Evolutionary conservation across 2,888 invertebrate species (phyloP).

Genomic region (Chrysotoxum bicinctum): DNA sequence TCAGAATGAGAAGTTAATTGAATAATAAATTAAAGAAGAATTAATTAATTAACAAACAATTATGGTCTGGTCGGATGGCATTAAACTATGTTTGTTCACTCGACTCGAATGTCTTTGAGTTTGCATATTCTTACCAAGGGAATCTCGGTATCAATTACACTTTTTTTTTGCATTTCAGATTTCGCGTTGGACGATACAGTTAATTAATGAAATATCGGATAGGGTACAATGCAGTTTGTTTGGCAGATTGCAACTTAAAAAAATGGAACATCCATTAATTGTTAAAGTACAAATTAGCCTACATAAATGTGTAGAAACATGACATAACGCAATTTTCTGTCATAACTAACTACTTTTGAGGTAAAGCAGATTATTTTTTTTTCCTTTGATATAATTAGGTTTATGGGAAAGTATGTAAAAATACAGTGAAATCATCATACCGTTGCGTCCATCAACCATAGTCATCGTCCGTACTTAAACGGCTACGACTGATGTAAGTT

Average conservation of each 20-base stretch:
- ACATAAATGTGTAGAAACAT: no score
- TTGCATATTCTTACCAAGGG: neutral
- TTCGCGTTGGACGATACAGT: slow-evolving; percentile 19
- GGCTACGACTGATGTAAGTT: no score
- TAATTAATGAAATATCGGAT: neutral
- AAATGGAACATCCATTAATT: neutral
- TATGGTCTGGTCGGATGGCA: neutral
- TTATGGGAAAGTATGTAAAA: no score
- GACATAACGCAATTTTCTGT: no score
- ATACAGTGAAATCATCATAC: no score
- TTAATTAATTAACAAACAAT: slow-evolving; percentile 18
- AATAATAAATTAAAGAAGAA: slow-evolving; percentile 15
- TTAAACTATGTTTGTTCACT: neutral
- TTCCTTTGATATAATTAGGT: no score
- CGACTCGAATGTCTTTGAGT: neutral
- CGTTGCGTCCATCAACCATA: no score
- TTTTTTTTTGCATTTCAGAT: slow-evolving; percentile 2
- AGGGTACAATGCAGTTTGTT: neutral
- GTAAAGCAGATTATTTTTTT: no score
- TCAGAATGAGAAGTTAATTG: neutral
- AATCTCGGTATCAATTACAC: neutral
- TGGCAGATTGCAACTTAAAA: neutral
- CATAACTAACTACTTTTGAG: no score
- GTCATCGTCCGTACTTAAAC: no score
- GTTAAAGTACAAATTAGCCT: no score